Base-by-base conservation (phyloP, 2,113 vertebrate genomes). In the human region DNA sequence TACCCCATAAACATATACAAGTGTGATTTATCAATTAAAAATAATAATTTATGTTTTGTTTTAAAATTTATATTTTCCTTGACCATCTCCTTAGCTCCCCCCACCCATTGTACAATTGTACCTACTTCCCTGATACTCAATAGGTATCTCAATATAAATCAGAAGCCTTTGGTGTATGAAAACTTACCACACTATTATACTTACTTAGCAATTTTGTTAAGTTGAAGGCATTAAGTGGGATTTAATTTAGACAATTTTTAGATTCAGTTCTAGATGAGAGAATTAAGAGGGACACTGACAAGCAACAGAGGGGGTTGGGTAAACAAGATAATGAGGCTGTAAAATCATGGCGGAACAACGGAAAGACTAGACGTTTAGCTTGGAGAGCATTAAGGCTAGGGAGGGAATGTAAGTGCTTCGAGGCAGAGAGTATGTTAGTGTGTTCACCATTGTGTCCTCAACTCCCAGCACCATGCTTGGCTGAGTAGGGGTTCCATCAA, bases 31-130 rank as follows among this genome's bases (percentile, higher is more conserved):
- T 59, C 38, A 83, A 35, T 61, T 72, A 25, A 92, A 92, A 55
- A 72, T 40, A 43, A 72, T 40, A 30, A 38, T 5, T 18, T 11
- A 22, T 18, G 27, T 40, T 27, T 75, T 30, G 1, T 81, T 85
- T 86, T 78, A 78, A 59, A 92, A 38, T 68, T 32, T 43, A 9
- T 1, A 7, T 94, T 81, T 40, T 48, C 45, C 38, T 35, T 55
- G 22, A 14, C 40, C 11, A 2, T 79, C 70, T 48, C 59, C 59
- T 64, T 59, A 13, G 23, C 23, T 14, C 6, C 20, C 32, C 14
- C 4, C 8, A 1, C 14, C 5, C 1, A 1, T 18, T 40, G 8
- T 18, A 20, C 40, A 50, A 45, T 30, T 5, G 27, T 9, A n/a
- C 16, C n/a, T 55, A 5, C 4, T 92, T 30, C 61, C 27, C 27